Evolutionary conservation across 2,888 invertebrate genomes (phyloP), one percentile per base, ranked within the genome.

Genomic region (Agrochola litura): DNA sequence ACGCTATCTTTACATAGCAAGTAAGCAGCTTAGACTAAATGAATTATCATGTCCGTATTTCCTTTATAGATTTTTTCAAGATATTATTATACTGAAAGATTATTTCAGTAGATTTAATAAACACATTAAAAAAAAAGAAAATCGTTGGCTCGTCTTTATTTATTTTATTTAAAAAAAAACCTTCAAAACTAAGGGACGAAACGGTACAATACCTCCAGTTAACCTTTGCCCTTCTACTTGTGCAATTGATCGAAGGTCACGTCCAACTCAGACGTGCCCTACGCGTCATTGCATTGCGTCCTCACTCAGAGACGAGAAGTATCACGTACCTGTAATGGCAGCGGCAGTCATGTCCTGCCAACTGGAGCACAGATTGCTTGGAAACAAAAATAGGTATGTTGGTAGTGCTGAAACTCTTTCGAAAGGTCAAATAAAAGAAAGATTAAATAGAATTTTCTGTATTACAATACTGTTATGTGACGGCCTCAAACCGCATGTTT

Each of bases 211-310:
- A 30, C 4, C 5, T 12, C 37, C 46, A 46, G 12, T 81, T 49
- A 8, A 61, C 58, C 52, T 60, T 60, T 65, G n/a, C 43, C 52
- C 58, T 76, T 65, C 43, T n/a, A 52, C 52, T 76, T 0, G 3
- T 60, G 8, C 25, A 54, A 52, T 66, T 19, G 12, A n/a, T 60
- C 10, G 25, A 79, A 79, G 82, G 65, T 79, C 78, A 79, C 65
- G 76, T 66, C 25, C 82, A 76, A 16, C 14, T 19, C n/a, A 46
- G 22, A 76, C 77, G 78, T 82, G 78, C 25, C 52, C 58, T 65
- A 75, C 82, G 37, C 64, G 56, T 65, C 64, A 75, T 14, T 43
- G 56, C 63, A 74, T 56, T 9, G 10, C 30, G n/a, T 25, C 25
- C 37, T 63, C 63, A 73, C 46, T 73, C 46, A 25, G 5, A 63